Evolutionary conservation across 2,113 vertebrate species (phyloP), one percentile per base, ranked within the genome.

Genomic region (Tachuris rubrigastra): DNA sequence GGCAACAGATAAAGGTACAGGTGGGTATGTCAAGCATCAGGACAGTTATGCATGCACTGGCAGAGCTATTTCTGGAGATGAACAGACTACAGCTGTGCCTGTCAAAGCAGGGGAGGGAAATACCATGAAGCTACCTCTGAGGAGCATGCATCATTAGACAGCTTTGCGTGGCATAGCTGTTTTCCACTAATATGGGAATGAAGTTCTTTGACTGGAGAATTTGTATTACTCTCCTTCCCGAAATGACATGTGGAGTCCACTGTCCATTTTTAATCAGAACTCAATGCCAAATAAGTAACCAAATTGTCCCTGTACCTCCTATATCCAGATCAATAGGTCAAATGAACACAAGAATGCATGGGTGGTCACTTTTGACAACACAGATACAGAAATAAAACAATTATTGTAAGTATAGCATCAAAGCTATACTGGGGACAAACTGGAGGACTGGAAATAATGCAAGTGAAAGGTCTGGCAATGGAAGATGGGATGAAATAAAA

Each of bases 11-110:
- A 73, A 12, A 59, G 42, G 30, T 88, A 47, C 63, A 66, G 88
- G 59, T 83, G 56, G 47, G 28, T 37, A 85, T n/a, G 63, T 74
- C 55, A 76, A 79, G 58, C 59, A 55, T 49, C 82, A 84, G 28
- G 3, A 50, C 91, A 93, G 55, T 60, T 39, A 83, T 39, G 53
- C 44, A 44, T 73, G 35, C 59, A 12, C 23, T 71, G 42, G 27
- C 55, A 93, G 85, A 80, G 50, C n/a, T 92, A 6, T 89, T 94
- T 80, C 80, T 95, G 90, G 59, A 77, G 76, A 77, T 33, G 67
- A 79, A 80, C 66, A 73, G 67, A 27, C 50, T 92, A 71, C 85
- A 86, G 59, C 72, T 93, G 50, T 83, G 67, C 72, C 83, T 84
- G 68, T 88, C 79, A 93, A 88, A 73, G 89, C 62, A 63, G 14